Conservation (phyloP, 2,888 invertebrate species). For the Meloe dianella region DNA sequence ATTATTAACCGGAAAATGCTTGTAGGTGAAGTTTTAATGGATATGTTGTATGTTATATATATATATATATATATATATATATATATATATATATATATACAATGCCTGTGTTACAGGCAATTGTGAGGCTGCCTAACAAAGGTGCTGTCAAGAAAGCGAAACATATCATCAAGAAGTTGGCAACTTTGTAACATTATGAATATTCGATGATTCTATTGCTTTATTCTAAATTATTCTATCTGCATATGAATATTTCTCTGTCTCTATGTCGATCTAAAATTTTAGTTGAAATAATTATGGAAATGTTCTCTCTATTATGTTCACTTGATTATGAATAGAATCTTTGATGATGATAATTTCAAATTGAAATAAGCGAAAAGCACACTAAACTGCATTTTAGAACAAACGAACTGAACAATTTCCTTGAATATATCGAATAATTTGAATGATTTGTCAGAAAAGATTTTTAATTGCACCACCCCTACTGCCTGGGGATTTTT, state of each 20-base stretch:
- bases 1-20: constrained; percentile 8
- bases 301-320: not conserved
- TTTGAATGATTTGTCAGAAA: not conserved
- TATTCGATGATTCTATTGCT: constrained; percentile 7
- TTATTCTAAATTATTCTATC: constrained; percentile 8
- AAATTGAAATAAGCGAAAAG: not conserved
- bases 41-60: not conserved
- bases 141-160: constrained; percentile 4
- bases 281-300: constrained; percentile 9
- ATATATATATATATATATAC: not conserved
- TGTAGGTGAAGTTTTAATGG: constrained; percentile 2
- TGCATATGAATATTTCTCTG: not conserved
- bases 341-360: not conserved
- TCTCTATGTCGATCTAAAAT: not conserved
- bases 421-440: not conserved
- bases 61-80: not conserved
- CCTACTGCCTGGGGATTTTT: too few species aligned
- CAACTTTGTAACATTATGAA: constrained; percentile 6
- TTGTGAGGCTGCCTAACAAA: constrained; percentile 5
- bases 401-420: not conserved
- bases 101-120: not conserved
- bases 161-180: constrained; percentile 10
- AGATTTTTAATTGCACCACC: too few species aligned
- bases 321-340: constrained; percentile 4
- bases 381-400: not conserved